A percentile compares a stretch with the other conserved stretches of the same genome.
These are phyloP conservation scores for Tenodera sinensis DNA, from an alignment of 2,888 invertebrate species.

Conservation along the genomic window DNA sequence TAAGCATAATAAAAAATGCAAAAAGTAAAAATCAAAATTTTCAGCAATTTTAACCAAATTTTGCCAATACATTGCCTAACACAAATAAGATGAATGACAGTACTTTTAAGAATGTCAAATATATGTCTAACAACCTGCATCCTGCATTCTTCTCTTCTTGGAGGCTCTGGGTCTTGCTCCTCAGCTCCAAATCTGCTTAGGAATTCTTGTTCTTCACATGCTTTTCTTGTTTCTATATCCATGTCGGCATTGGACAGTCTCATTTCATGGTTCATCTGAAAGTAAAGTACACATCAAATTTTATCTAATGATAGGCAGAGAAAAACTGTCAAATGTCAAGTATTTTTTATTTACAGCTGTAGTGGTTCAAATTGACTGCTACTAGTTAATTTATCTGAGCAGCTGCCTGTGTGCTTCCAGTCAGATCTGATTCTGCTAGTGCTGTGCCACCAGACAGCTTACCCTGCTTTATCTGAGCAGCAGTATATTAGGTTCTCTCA, in stretches of 20 bases:
- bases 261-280: slow-evolving; percentile 57
- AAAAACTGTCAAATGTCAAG: neutral
- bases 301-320: too few species aligned
- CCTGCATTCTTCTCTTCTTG: slow-evolving; percentile 23
- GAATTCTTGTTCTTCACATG: slow-evolving; percentile 5
- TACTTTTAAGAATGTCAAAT: neutral
- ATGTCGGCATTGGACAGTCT: slow-evolving; percentile 39
- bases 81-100: neutral
- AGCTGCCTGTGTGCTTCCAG: too few species aligned
- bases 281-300: neutral
- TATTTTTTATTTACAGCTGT: neutral
- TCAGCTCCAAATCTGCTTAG: neutral
- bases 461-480: too few species aligned
- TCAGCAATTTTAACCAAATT: too few species aligned
- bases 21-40: too few species aligned
- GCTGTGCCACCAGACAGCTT: too few species aligned
- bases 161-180: slow-evolving; percentile 24
- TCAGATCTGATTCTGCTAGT: too few species aligned
- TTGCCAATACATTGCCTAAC: too few species aligned
- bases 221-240: slow-evolving; percentile 16
- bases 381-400: too few species aligned
- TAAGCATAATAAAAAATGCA: too few species aligned
- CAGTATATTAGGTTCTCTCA: too few species aligned
- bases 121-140: neutral
- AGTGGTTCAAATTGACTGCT: too few species aligned